Conservation (phyloP, 2,888 invertebrate genomes). For the Tholera decimalis region DNA sequence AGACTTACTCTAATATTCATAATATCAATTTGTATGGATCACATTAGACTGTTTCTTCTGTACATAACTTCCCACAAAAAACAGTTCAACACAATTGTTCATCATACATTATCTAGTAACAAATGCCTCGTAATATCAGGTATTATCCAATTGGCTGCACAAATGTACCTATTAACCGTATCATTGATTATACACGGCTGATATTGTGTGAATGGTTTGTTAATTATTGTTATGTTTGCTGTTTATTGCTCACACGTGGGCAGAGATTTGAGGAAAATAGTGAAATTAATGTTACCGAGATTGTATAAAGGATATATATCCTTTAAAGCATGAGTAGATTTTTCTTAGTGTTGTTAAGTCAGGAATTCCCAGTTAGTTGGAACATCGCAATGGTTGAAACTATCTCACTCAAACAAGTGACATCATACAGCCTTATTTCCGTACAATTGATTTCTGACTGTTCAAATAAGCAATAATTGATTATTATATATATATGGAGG, state of each 20-base stretch:
- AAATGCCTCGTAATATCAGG: constrained; percentile 46
- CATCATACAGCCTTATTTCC: too few relatives aligned
- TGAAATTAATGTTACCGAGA: background rate
- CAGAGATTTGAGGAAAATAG: too few relatives aligned
- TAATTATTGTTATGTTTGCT: constrained; percentile 13
- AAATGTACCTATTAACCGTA: constrained; percentile 49
- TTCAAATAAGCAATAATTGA: too few relatives aligned
- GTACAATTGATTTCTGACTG: too few relatives aligned
- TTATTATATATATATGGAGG: too few relatives aligned
- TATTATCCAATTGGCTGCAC: constrained; percentile 59
- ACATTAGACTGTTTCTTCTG: background rate
- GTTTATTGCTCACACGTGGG: background rate
- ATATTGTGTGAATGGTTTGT: constrained; percentile 9
- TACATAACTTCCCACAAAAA: constrained; percentile 25
- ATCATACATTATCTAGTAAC: constrained; percentile 31
- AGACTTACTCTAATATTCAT: too few relatives aligned
- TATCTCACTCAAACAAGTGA: too few relatives aligned
- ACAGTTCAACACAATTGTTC: constrained; percentile 20
- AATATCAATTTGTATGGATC: too few relatives aligned
- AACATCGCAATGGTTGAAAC: too few relatives aligned
- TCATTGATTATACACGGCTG: constrained; percentile 52
- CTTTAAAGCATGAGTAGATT: too few relatives aligned
- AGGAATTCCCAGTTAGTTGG: too few relatives aligned
- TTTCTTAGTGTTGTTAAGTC: too few relatives aligned
- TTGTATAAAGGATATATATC: background rate